Base-by-base conservation (phyloP, 1,140 invertebrate genomes). In the Heliothis subflexa region DNA sequence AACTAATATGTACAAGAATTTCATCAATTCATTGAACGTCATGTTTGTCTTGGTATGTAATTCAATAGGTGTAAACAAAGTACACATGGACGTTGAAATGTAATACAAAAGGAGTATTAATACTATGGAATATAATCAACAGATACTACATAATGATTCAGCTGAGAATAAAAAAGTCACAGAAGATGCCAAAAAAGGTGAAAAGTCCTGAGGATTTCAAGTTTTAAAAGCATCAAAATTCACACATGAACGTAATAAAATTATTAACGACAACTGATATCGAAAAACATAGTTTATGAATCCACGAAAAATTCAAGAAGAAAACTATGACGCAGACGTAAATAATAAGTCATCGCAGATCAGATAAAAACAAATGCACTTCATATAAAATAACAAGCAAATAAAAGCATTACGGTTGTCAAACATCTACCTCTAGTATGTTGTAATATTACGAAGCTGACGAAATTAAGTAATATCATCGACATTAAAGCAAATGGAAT, bases 391-490 rank as follows among this genome's bases (percentile, higher is more conserved):
- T 21, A 25, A 25, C 54, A 25, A 57, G 54, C 25, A 11, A 25
- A 57, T 57, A 57, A 57, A 55, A 57, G 54, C 16, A 28, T 16
- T 16, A 10, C 14, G 4, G 13, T 64, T 1, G 61, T 47, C 61
- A 45, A 64, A 64, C 61, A 64, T 2, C 33, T 40, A 3, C 49
- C n/a, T n/a, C n/a, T 4, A n/a, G n/a, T 11, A 40, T 64, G 61
- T 45, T 40, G 61, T 64, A 64, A 64, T 64, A 33, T 45, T 47
- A 45, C 16, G 16, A 14, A 12, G 16, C n/a, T 45, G 61, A 14
- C 61, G 45, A 64, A 64, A 64, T 64, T 64, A 64, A 64, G 61
- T 64, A 64, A 64, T 64, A 28, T 45, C 9, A 64, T 10, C 11
- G 14, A 64, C 33, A 9, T n/a, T 16, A 45, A 64, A 45, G 61